Conservation (phyloP, 2,797 vertebrate species). For the Sebastes variabilis region DNA sequence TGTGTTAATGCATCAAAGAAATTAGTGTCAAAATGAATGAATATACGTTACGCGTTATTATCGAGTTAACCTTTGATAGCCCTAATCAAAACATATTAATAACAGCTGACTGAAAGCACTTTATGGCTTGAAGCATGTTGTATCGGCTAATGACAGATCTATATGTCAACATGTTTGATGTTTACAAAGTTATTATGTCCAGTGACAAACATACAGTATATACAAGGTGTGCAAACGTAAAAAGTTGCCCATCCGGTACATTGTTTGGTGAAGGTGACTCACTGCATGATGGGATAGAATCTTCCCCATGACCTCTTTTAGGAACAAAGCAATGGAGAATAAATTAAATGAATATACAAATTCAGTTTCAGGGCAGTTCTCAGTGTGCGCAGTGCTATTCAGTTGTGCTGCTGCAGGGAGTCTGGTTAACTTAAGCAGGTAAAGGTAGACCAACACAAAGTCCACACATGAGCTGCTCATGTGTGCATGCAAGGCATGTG, state of each 20-base stretch:
- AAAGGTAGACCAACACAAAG: constrained; percentile 4
- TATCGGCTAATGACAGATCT: background rate
- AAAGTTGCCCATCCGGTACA: background rate
- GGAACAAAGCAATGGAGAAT: background rate
- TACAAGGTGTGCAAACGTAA: background rate
- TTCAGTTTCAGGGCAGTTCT: background rate
- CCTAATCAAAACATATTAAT: background rate
- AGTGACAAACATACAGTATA: background rate
- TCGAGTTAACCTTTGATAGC: no score
- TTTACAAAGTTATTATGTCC: background rate
- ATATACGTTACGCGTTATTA: no score
- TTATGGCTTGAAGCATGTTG: background rate
- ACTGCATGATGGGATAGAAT: background rate
- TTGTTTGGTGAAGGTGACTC: constrained; percentile 15
- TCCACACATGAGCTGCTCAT: background rate
- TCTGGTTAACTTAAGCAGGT: background rate
- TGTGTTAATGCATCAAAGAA: no score
- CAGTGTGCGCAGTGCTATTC: background rate
- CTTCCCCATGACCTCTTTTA: background rate
- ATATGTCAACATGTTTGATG: background rate
- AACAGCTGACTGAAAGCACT: background rate
- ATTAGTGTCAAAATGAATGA: no score
- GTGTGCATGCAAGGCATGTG: background rate
- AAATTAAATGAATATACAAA: background rate
- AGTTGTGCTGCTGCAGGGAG: background rate